phyloP scores from a whole-genome alignment of 2,888 invertebrate species.

The Meteorus colon region DNA sequence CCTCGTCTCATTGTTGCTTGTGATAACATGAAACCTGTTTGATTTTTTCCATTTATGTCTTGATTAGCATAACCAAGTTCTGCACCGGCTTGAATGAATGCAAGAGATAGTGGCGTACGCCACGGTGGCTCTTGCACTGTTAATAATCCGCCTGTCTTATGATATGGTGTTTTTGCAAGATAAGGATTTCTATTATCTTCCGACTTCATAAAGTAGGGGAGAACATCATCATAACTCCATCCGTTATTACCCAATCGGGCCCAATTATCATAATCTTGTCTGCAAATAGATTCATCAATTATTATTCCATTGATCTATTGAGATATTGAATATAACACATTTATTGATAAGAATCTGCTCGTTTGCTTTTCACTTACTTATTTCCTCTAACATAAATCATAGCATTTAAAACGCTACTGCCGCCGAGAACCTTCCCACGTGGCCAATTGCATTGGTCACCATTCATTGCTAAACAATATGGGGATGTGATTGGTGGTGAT shows the following conservation, averaged over 20 bases:
- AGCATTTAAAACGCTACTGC: conserved; percentile 90
- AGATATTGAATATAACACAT: conserved; percentile 2
- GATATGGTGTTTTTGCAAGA: conserved; percentile 83
- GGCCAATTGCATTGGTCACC: conserved; percentile 94
- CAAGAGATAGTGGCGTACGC: conserved; percentile 86
- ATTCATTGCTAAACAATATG: conserved; percentile 91
- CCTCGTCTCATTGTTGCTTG: conserved; percentile 90
- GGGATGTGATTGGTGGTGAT: conserved; percentile 81
- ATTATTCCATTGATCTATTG: background rate
- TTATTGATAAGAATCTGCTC: conserved; percentile 6
- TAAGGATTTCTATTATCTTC: conserved; percentile 93
- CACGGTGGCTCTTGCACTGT: conserved; percentile 91
- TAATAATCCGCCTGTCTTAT: conserved; percentile 85
- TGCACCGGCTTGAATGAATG: conserved; percentile 86
- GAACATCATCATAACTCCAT: conserved; percentile 88
- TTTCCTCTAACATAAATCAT: conserved; percentile 95
- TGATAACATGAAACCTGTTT: conserved; percentile 90
- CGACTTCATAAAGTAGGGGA: conserved; percentile 90
- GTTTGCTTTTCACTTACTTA: conserved; percentile 71
- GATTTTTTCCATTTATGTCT: conserved; percentile 87
- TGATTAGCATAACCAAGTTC: conserved; percentile 88
- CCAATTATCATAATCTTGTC: conserved; percentile 89
- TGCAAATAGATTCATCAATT: conserved; percentile 46
- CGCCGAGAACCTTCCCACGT: conserved; percentile 92
- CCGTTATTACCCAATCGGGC: conserved; percentile 87